Base-by-base conservation (phyloP, 2,888 invertebrate species). In the Deladenus siricidicola region DNA sequence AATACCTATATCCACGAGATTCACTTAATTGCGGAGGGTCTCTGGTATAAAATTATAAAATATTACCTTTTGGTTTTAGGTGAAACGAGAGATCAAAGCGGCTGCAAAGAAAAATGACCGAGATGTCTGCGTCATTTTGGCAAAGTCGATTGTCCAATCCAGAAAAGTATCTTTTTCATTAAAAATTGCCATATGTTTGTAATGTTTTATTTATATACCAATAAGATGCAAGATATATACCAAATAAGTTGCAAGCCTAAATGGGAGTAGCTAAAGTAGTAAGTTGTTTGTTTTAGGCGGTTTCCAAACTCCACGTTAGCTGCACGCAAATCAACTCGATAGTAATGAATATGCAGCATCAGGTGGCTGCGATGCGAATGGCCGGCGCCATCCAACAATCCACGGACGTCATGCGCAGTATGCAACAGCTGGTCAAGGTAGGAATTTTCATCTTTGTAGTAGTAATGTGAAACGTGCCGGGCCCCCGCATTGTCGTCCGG, bases 251-350 rank as follows among this genome's bases (percentile, higher is more conserved):
- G n/a, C n/a, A n/a, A n/a, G n/a, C n/a, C n/a, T n/a, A n/a, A n/a
- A n/a, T n/a, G n/a, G n/a, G n/a, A n/a, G n/a, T n/a, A n/a, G n/a
- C n/a, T 17, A 17, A 42, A 14, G 42, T 42, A 17, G 42, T 10
- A 14, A n/a, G n/a, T n/a, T n/a, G n/a, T n/a, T n/a, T n/a, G n/a
- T 62, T 68, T 48, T 48, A 75, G 75, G 88, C 93, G 0, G 85
- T 90, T 34, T 87, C 85, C 76, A 90, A 92, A 81, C 88, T 98
- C 69, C 88, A 94, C 80, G 88, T 90, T 0, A 90, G 93, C 10
- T 96, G 96, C 82, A 94, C 98, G 6, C 94, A 98, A 77, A 84
- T 98, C 23, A 96, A 92, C 80, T 96, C 94, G 0, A 88, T 98
- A 14, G 88, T 90, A 72, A 84, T 94, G 83, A 90, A 91, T 82